A percentile compares a stretch with the other conserved stretches of the same genome.
Evolutionary conservation across 2,888 invertebrate species (phyloP).

Genomic region (Drosophila borborema): DNA sequence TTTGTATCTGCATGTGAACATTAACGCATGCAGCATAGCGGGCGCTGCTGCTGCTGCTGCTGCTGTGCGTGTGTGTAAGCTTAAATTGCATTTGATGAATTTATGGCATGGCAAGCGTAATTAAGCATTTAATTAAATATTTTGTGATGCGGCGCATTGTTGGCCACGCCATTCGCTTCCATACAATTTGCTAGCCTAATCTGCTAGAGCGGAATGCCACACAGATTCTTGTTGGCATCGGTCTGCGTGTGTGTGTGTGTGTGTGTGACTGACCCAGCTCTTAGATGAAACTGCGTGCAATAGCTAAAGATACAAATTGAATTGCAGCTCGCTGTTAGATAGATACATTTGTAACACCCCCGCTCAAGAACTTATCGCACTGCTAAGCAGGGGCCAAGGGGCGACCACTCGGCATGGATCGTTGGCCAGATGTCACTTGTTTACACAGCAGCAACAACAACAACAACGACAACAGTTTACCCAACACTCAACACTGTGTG

Average conservation of each 20-base stretch:
- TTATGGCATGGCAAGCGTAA: constrained; percentile 83
- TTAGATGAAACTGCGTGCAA: constrained; percentile 13
- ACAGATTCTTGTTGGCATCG: constrained; percentile 59
- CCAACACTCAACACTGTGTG: constrained; percentile 24
- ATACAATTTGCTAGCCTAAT: constrained; percentile 59
- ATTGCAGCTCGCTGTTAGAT: constrained; percentile 1
- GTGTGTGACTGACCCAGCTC: constrained; percentile 3
- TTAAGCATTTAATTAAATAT: constrained; percentile 84
- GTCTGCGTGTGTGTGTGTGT: background rate
- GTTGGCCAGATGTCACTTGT: constrained; percentile 74
- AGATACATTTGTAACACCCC: constrained; percentile 26
- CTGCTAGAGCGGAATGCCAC: constrained; percentile 75
- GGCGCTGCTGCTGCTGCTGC: background rate
- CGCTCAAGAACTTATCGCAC: constrained; percentile 45
- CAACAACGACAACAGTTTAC: constrained; percentile 27
- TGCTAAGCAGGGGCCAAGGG: constrained; percentile 21
- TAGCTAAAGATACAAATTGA: constrained; percentile 32
- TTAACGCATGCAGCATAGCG: constrained; percentile 38
- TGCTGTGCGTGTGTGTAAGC: constrained; percentile 50
- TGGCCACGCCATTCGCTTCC: constrained; percentile 31
- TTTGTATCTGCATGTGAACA: constrained; percentile 38
- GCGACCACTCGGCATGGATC: constrained; percentile 32
- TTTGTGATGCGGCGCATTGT: constrained; percentile 71
- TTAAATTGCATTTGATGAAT: constrained; percentile 84
- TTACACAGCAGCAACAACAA: constrained; percentile 50